A percentile compares a stretch with the other conserved stretches of the same genome.
These are phyloP conservation scores for Herpailurus yagouaroundi DNA, from an alignment of 2,113 vertebrate species.

Conservation along the genomic window DNA sequence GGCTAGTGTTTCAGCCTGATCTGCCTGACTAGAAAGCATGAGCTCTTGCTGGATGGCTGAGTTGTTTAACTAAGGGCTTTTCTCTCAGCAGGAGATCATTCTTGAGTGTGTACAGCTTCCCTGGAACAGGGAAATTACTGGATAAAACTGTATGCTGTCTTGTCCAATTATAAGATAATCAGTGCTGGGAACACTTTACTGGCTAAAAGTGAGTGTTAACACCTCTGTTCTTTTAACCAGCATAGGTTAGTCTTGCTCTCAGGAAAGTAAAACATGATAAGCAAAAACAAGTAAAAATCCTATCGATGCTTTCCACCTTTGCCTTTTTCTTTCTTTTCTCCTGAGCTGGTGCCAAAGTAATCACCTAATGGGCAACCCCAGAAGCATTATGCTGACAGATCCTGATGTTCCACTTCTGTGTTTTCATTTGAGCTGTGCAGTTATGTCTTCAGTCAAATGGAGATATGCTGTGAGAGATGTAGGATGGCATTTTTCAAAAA, in stretches of 20 bases:
- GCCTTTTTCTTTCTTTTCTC: not conserved
- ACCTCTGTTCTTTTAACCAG: not conserved
- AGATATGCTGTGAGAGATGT: not conserved
- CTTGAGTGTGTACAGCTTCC: not conserved
- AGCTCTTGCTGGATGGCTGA: conserved; percentile 13
- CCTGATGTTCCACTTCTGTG: conserved; percentile 45
- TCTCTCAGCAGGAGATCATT: not conserved
- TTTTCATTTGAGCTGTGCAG: conserved; percentile 62
- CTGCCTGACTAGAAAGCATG: not conserved
- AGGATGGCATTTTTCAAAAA: conserved; percentile 30
- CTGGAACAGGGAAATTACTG: conserved; percentile 44
- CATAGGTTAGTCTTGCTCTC: not conserved
- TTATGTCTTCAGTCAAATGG: conserved; percentile 66
- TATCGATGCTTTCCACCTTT: not conserved
- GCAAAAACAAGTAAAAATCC: not conserved
- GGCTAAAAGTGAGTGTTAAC: conserved; percentile 25
- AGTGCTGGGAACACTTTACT: conserved; percentile 49
- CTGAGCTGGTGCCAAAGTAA: conserved; percentile 6
- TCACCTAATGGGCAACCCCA: not conserved
- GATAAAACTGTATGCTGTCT: conserved; percentile 64
- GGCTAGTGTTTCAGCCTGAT: not conserved
- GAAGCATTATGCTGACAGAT: conserved; percentile 39
- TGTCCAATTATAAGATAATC: conserved; percentile 57
- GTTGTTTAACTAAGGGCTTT: conserved; percentile 61
- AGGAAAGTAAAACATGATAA: conserved; percentile 61